Percentiles rank a stretch among this genome's conserved stretches.
Evolutionary conservation across 2,113 vertebrate genomes (phyloP).

Genomic region (Rhinopomastus cyanomelas): DNA sequence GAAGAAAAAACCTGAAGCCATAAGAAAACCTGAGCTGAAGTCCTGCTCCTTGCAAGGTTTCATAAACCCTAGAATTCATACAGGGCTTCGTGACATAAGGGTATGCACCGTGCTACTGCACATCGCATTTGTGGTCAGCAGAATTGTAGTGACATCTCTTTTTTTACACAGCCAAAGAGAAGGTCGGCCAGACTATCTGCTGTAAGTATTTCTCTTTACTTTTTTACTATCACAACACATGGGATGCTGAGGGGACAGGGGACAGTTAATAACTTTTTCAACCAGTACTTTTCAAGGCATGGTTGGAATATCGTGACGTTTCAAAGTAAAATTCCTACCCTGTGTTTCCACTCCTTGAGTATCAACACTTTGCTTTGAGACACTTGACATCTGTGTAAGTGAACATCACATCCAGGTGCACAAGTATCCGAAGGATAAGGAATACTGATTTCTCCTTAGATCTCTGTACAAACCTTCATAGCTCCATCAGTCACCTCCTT

Average conservation of each 20-base stretch:
- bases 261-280: not conserved
- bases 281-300: accelerated
- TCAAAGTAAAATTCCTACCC: not conserved
- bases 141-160: not conserved
- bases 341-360: accelerated
- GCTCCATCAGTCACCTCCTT: not conserved
- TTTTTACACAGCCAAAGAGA: slow-evolving; percentile 88
- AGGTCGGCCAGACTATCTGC: slow-evolving; percentile 91
- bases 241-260: not conserved
- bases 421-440: not conserved
- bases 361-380: not conserved
- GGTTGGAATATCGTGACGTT: not conserved
- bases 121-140: not conserved
- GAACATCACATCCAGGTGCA: not conserved
- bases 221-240: accelerated
- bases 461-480: not conserved
- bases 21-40: too few species aligned
- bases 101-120: too few species aligned
- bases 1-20: too few species aligned
- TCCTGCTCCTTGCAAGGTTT: not conserved
- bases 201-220: slow-evolving; percentile 78
- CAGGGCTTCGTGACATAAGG: accelerated
- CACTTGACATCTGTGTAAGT: not conserved
- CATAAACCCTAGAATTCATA: accelerated
- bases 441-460: not conserved